Evolutionary conservation across 2,113 vertebrate genomes (phyloP).

Genomic region (Anarhynchus alexandrinus): DNA sequence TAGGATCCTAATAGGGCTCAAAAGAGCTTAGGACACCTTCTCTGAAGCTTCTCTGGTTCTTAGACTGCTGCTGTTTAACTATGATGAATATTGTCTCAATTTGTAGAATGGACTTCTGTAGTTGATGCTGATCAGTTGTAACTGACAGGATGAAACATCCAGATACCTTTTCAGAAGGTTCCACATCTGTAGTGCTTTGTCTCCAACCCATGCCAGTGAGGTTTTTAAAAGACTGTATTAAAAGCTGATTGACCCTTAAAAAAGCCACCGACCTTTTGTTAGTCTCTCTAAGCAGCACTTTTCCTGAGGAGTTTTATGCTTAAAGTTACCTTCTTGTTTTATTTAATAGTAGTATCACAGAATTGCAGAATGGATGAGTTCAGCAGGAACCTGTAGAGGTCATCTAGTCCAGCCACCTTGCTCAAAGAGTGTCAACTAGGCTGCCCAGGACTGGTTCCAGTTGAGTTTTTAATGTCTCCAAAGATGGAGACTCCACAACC

Average conservation of each 20-base stretch:
- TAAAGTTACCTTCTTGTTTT: neutral
- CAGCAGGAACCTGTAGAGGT: neutral
- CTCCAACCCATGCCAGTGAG: neutral
- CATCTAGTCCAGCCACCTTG: neutral
- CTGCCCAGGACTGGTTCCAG: neutral
- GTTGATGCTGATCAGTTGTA: neutral
- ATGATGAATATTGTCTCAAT: neutral
- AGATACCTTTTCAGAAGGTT: neutral
- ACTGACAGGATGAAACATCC: neutral
- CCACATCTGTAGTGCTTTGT: neutral
- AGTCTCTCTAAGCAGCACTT: neutral
- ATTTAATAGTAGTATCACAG: neutral
- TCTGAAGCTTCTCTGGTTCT: neutral
- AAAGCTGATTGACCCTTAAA: neutral
- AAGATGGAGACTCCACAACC: neutral
- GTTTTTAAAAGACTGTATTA: neutral
- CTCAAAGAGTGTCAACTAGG: neutral
- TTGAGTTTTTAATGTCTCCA: neutral
- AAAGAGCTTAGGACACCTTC: neutral
- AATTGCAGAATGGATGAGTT: neutral
- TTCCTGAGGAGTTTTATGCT: neutral
- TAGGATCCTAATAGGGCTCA: neutral
- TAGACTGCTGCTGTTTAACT: neutral
- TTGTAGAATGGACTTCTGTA: neutral
- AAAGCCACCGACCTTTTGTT: neutral